Base-by-base conservation (phyloP, 2,888 invertebrate genomes). In the Elegia similella region DNA sequence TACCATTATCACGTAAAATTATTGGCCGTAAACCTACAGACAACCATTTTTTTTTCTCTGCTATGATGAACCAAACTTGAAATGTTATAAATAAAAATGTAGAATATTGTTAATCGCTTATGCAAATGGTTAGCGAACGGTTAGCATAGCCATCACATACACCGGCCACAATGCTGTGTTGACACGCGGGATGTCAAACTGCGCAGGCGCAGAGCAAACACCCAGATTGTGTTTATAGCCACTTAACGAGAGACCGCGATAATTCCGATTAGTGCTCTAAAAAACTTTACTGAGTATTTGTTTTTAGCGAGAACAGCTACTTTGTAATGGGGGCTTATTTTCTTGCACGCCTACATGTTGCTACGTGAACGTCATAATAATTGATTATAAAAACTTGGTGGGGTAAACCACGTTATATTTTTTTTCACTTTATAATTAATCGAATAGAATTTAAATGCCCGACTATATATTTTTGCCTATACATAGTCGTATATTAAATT, bases 141-240 rank as follows among this genome's bases (percentile, higher is more conserved):
- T 88, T 88, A 88, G 81, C 84, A 78, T 71, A 72, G 64, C 68
- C 78, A 76, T 82, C 80, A 76, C 76, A 75, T 66, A 83, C 80
- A 82, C 72, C 72, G 67, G 69, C 72, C 72, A 80, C 82, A 84
- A 84, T 78, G 70, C 72, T 63, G 59, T 87, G 76, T 88, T 85
- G 82, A 83, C 82, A 78, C 74, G 71, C 66, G 74, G 78, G 75
- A 79, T 74, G 82, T 81, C 84, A 78, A 78, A 78, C 80, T 78
- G 83, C 84, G 85, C 87, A 75, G 81, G 83, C 89, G 82, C 84
- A 76, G 59, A 59, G 70, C 82, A 89, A 90, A 90, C 84, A 88
- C 67, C 61, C 80, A 77, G 83, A 88, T 87, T 91, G 89, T 91
- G 90, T 91, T 90, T 91, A 91, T 87, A 84, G 90, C 88, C 89